phyloP scores from a whole-genome alignment of 2,888 invertebrate genomes.

The Oeneis ivallda region DNA sequence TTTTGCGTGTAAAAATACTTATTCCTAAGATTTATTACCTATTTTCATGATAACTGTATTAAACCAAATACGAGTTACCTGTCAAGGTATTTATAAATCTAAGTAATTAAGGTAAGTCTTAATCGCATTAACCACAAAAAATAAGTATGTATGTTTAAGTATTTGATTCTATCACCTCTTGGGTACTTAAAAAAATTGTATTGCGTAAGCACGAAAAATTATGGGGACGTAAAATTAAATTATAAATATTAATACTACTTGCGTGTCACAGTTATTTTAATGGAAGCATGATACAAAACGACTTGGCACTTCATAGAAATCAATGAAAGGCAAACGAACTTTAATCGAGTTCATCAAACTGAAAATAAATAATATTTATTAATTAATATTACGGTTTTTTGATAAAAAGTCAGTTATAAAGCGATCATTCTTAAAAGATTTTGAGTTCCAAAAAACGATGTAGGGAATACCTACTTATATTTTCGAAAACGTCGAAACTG shows the following conservation, averaged over 20 bases:
- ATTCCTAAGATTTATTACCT: not conserved
- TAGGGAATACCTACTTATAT: no score
- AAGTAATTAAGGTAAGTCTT: conserved; percentile 1
- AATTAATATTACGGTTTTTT: no score
- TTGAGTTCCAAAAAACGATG: no score
- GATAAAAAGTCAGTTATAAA: no score
- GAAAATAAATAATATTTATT: no score
- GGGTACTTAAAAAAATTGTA: not conserved
- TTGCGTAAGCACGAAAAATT: not conserved
- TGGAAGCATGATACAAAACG: conserved; percentile 2
- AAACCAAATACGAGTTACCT: no score
- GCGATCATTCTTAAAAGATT: no score
- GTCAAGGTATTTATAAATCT: no score
- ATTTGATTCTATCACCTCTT: conserved; percentile 10
- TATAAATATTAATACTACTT: conserved; percentile 1
- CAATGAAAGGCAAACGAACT: not conserved
- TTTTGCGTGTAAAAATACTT: not conserved
- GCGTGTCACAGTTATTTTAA: conserved; percentile 8
- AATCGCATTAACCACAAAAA: not conserved
- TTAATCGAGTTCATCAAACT: not conserved
- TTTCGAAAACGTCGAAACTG: no score
- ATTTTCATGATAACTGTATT: no score
- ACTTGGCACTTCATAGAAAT: conserved; percentile 9
- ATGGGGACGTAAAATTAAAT: not conserved
- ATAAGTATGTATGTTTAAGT: not conserved